phyloP scores from a whole-genome alignment of 2,113 vertebrate genomes.

The Dascyllus trimaculatus region DNA sequence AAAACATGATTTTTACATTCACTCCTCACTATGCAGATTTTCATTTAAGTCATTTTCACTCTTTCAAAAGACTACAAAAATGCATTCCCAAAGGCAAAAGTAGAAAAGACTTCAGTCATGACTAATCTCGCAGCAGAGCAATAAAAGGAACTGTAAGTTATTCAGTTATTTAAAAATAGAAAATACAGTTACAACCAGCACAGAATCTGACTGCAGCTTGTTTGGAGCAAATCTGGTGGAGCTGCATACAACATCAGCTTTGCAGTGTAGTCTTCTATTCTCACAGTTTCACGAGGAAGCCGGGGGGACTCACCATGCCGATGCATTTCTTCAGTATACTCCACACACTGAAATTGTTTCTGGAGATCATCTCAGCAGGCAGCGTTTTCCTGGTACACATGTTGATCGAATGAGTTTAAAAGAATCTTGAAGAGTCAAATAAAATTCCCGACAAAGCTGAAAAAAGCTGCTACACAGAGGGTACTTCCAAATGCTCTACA shows the following conservation, averaged over 20 bases:
- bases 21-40: not conserved
- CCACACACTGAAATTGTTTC: conserved; percentile 96
- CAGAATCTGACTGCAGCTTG: not conserved
- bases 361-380: conserved; percentile 94
- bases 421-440: not conserved
- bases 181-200: not conserved
- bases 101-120: not conserved
- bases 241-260: not conserved
- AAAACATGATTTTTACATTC: not conserved
- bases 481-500: not conserved
- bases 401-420: conserved; percentile 9
- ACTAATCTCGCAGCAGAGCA: not conserved
- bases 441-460: not conserved
- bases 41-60: conserved; percentile 8
- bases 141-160: conserved; percentile 4
- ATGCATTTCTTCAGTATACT: conserved; percentile 97
- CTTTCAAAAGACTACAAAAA: not conserved
- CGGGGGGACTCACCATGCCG: conserved; percentile 90
- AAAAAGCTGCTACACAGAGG: not conserved
- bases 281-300: not conserved
- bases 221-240: not conserved
- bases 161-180: not conserved
- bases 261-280: not conserved
- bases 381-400: conserved; percentile 86
- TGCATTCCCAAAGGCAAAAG: not conserved